These are phyloP conservation scores for Silurus glanis DNA, from an alignment of 2,113 vertebrate genomes.

Conservation along the genomic window DNA sequence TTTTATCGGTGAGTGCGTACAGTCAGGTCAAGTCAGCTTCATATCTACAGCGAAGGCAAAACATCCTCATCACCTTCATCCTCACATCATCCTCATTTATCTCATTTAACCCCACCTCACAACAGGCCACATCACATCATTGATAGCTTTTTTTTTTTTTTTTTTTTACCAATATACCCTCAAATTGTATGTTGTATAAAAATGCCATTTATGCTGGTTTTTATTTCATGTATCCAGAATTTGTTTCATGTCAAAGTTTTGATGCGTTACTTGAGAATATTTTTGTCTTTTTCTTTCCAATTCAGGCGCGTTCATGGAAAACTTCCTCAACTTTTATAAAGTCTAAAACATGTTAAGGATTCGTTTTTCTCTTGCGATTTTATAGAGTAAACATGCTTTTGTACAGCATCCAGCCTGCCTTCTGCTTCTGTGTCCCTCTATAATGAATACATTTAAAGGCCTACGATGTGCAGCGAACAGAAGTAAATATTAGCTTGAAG, in stretches of 20 bases:
- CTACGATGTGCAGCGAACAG: conserved; percentile 27
- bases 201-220: not conserved
- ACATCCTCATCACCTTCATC: not conserved
- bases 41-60: not conserved
- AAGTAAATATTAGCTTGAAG: conserved; percentile 60
- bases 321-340: no score
- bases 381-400: not conserved
- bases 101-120: not conserved
- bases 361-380: not conserved
- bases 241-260: not conserved
- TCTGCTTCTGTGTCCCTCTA: not conserved
- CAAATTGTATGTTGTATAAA: not conserved
- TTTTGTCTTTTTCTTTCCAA: not conserved
- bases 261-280: not conserved
- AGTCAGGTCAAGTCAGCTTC: not conserved
- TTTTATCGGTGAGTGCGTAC: not conserved
- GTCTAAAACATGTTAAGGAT: not conserved
- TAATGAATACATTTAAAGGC: not conserved
- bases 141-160: not conserved
- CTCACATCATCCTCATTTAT: not conserved
- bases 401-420: not conserved
- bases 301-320: not conserved
- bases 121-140: not conserved
- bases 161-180: not conserved
- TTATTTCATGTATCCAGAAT: not conserved